Evolutionary conservation across 2,113 vertebrate genomes (phyloP), one percentile per base, ranked within the genome.

Genomic region (Bubo bubo): DNA sequence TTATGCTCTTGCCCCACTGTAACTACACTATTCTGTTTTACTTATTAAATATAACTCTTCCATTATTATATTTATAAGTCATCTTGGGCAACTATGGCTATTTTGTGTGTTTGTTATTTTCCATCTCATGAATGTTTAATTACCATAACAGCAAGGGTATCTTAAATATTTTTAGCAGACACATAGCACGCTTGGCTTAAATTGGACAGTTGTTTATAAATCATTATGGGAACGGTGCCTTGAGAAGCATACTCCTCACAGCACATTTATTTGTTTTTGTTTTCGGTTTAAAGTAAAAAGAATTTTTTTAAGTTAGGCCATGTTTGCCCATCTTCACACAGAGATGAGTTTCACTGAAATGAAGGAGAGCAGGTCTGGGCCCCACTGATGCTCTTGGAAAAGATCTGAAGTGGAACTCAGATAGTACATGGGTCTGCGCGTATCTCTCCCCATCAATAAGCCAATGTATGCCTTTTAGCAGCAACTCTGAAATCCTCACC

Each of bases 101-200:
- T 88, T 93, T 67, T 41, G 7, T 63, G 30, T 91, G 43, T 60
- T 83, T 93, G 24, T 72, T 95, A 91, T 49, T 96, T 95, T 91
- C 64, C 30, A 37, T 72, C 30, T 64, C 66, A 50, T 70, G 39
- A 14, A 67, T 79, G 62, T 91, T 95, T 94, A 91, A 94, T 85
- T 63, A 79, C 43, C 4, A 5, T 77, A 95, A 79, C 64, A 91
- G 43, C 52, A 95, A 92, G 52, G 24, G 14, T 60, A 53, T 82
- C 27, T 95, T 24, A 92, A 93, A 91, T 93, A 87, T 76, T 95
- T 95, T 95, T 85, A 89, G 66, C 39, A 89, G 62, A 79, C 27
- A 79, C 73, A 52, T 30, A 87, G 5, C 15, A 85, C 35, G 58
- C 37, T 85, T 72, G n/a, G 56, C 56, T 82, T 95, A 72, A 86